Evolutionary conservation across 2,797 vertebrate species (phyloP), one percentile per base, ranked within the genome.

Genomic region (Muscicapa comitata): DNA sequence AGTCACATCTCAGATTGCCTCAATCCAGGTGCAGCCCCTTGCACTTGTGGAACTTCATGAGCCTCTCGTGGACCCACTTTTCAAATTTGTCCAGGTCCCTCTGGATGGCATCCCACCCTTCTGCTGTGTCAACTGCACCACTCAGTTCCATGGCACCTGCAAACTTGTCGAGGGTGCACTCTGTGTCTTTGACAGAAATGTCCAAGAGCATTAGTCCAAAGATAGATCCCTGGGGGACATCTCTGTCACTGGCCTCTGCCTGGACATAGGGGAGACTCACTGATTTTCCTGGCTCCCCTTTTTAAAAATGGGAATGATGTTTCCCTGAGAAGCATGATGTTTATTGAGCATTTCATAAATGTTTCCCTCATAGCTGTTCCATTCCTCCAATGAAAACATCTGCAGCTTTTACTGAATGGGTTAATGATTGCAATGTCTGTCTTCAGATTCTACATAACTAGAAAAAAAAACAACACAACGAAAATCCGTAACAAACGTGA

Each of bases 141-240:
- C 38, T 61, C 29, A 33, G 40, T 38, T 61, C 47, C 9, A 6
- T 14, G 24, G 40, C 40, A 62, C 8, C 40, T 67, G 54, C 18
- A 75, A 28, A 38, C 12, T 2, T 40, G 6, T 3, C 0, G 0
- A 61, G 40, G 14, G 38, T 33, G 29, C 16, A 5, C 24, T 61
- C 1, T 28, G 11, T 61, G 47, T 24, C 24, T 25, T 3, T 33
- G n/a, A 24, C 0, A 23, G 28, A n/a, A 18, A 38, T 29, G 13
- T 8, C 20, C 23, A 20, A 38, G 38, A 38, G 19, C 28, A 33
- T 33, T 24, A 8, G 10, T 18, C 23, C 23, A 45, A 37, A 25
- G 38, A 38, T 16, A 59, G 6, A 67, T 4, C 28, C 62, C 19
- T 61, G 29, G 29, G 29, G 42, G 21, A 50, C 20, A 14, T 3